Evolutionary conservation across 1,140 invertebrate genomes (phyloP), one percentile per base, ranked within the genome.

Genomic region (Drosophila saltans): DNA sequence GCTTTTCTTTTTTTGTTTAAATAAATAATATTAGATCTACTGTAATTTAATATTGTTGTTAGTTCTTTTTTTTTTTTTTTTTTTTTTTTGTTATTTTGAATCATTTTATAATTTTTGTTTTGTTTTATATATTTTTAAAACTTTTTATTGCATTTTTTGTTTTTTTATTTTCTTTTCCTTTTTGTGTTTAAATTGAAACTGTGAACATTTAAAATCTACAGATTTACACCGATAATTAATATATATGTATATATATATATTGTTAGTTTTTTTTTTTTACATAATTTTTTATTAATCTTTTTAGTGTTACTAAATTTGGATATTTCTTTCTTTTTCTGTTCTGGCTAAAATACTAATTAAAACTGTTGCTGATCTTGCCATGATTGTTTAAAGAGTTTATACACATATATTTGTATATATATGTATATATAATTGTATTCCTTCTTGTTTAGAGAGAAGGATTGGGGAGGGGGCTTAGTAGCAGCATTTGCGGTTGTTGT

Each of bases 401-500:
- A 48, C 21, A 26, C 26, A 26, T 10, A 45, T 21, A 45, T 45
- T n/a, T 45, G 7, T 10, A 52, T 26, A 52, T 48, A 48, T 8
- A 24, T 48, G 1, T 26, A 75, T 72, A 76, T 73, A 59, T 73
- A 39, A 61, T 57, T 48, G 45, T 33, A 61, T 40, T 45, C 24
- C 52, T 9, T 36, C 56, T 24, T 60, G 62, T 57, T 68, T 52
- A n/a, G 64, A 24, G 26, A 3, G 66, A 16, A n/a, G 60, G 43
- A 66, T 33, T 59, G 72, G 33, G 66, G 24, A 30, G 61, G 73
- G 28, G 2, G 41, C 72, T 71, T 83, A 86, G 73, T 73, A 91
- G 83, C 84, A 95, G 93, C 95, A 96, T 93, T 96, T 96, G 92
- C 95, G 94, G 91, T 96, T 96, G 93, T 96, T 96, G 92, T 95